phyloP scores from a whole-genome alignment of 2,113 vertebrate species.

The Phoxinus phoxinus region DNA sequence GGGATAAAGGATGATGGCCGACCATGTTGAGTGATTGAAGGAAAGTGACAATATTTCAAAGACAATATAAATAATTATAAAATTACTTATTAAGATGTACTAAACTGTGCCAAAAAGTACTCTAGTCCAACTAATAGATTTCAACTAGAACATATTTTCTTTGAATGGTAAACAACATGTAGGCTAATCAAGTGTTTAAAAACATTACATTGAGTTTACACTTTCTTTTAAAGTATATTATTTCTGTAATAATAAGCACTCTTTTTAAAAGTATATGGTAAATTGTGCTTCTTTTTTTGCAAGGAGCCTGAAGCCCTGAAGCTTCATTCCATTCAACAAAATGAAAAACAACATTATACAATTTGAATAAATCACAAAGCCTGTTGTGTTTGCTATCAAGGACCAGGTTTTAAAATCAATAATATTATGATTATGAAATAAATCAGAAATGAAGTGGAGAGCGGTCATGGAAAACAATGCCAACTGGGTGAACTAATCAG shows the following conservation, averaged over 20 bases:
- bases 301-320: background rate
- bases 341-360: background rate
- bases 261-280: background rate
- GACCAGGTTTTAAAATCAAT: background rate
- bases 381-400: background rate
- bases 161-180: too few relatives aligned
- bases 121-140: too few relatives aligned
- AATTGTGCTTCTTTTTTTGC: background rate
- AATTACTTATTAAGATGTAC: too few relatives aligned
- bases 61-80: too few relatives aligned
- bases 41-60: background rate
- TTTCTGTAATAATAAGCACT: background rate
- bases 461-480: background rate
- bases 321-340: background rate
- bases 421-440: conserved; percentile 27
- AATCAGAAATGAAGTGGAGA: background rate
- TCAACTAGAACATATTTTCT: too few relatives aligned
- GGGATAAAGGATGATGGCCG: background rate
- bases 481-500: conserved; percentile 12
- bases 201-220: too few relatives aligned
- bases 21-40: background rate
- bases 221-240: background rate
- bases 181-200: too few relatives aligned
- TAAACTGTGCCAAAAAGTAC: too few relatives aligned
- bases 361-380: background rate